These are phyloP conservation scores for Meloidogyne exigua DNA, from an alignment of 1,140 invertebrate genomes.

Conservation along the genomic window DNA sequence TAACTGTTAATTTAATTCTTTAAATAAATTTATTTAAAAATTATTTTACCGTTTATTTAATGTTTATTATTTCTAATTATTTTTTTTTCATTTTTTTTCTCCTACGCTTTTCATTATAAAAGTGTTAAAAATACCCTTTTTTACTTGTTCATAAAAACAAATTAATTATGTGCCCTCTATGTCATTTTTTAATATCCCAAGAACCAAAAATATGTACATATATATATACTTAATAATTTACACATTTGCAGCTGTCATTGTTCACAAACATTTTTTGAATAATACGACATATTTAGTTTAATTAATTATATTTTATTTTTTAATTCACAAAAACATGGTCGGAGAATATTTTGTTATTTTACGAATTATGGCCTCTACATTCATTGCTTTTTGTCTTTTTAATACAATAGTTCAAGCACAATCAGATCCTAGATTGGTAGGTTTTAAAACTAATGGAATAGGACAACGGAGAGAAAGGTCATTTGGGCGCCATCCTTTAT, in stretches of 20 bases:
- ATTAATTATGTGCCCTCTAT: neutral
- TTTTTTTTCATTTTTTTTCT: no score
- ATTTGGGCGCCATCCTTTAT: no score
- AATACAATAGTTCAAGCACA: neutral
- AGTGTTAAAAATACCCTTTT: neutral
- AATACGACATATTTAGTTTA: neutral
- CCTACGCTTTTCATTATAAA: no score
- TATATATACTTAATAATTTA: neutral
- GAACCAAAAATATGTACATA: neutral
- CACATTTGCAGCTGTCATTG: neutral
- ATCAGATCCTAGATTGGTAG: conserved; percentile 17
- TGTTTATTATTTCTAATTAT: no score
- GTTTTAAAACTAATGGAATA: neutral
- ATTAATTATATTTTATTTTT: no score
- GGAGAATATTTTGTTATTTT: neutral
- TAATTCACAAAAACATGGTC: neutral
- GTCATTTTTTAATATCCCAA: neutral
- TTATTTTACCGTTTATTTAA: no score
- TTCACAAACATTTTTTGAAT: neutral
- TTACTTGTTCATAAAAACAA: neutral
- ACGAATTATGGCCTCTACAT: neutral
- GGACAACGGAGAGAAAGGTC: no score
- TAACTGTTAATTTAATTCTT: no score
- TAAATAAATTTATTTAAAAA: no score
- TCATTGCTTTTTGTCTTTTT: neutral